Percentiles rank a stretch among this genome's conserved stretches.
Conservation (phyloP, 2,797 vertebrate genomes). For the Diplodus puntazzo region DNA sequence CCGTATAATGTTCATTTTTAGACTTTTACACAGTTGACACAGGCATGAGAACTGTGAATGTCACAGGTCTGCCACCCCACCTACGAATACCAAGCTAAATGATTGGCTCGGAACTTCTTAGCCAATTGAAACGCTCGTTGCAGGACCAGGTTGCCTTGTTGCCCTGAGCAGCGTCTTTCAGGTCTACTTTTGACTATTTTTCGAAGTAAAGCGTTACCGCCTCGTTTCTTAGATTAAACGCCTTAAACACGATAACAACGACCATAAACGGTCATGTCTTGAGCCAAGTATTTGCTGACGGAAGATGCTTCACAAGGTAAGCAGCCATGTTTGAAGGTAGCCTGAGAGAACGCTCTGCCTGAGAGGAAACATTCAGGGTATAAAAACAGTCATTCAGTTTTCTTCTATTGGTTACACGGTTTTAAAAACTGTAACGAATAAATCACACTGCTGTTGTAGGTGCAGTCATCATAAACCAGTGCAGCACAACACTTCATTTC, state of each 20-base stretch:
- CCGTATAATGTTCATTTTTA: constrained; percentile 74
- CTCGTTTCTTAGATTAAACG: not conserved
- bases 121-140: constrained; percentile 59
- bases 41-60: constrained; percentile 57
- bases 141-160: fast-evolving
- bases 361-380: not conserved
- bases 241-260: not conserved
- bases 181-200: not conserved
- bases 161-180: not conserved
- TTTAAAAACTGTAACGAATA: not conserved
- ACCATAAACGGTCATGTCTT: not conserved
- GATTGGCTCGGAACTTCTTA: constrained; percentile 58
- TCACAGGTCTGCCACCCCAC: constrained; percentile 44
- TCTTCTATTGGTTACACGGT: too few relatives aligned
- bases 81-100: not conserved
- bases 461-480: not conserved
- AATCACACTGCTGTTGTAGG: not conserved
- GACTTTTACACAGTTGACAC: constrained; percentile 6
- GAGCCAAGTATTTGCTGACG: not conserved
- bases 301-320: not conserved
- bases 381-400: too few relatives aligned
- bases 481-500: not conserved
- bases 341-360: not conserved
- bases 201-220: too few relatives aligned
- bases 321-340: too few relatives aligned